These are phyloP conservation scores for Tragopan temminckii DNA, from an alignment of 2,797 vertebrate species.

Conservation along the genomic window DNA sequence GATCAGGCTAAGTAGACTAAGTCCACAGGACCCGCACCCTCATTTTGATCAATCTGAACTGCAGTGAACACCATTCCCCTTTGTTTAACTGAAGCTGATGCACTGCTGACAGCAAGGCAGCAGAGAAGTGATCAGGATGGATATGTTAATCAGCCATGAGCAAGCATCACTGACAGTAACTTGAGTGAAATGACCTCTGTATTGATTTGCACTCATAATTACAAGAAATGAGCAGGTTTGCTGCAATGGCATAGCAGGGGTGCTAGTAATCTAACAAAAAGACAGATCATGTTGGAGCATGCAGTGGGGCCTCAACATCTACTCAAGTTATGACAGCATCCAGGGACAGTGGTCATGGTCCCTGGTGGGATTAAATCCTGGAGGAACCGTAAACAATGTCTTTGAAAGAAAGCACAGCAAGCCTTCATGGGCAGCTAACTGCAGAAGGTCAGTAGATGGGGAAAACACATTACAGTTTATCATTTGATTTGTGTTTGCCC, in stretches of 20 bases:
- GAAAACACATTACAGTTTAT: accelerated
- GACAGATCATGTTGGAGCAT: not conserved
- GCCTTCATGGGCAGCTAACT: not conserved
- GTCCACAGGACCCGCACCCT: accelerated
- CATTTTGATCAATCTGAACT: not conserved
- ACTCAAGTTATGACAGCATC: not conserved
- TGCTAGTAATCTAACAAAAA: accelerated
- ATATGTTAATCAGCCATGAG: not conserved
- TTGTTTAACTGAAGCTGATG: not conserved
- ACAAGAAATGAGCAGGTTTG: not conserved
- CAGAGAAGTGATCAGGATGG: not conserved
- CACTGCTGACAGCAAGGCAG: not conserved
- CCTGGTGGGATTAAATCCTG: not conserved
- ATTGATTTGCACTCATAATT: not conserved
- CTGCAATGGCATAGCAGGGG: not conserved
- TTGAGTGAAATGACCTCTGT: not conserved
- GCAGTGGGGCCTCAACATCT: not conserved
- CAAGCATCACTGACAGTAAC: not conserved
- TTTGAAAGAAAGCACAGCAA: not conserved
- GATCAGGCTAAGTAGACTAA: not conserved
- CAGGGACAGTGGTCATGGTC: not conserved
- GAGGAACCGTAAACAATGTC: not conserved
- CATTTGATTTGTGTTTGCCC: accelerated
- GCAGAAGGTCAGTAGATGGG: too few relatives aligned
- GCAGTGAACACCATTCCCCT: not conserved